A percentile compares a stretch with the other conserved stretches of the same genome.
phyloP scores from a whole-genome alignment of 2,797 vertebrate species.

The Morus bassanus region DNA sequence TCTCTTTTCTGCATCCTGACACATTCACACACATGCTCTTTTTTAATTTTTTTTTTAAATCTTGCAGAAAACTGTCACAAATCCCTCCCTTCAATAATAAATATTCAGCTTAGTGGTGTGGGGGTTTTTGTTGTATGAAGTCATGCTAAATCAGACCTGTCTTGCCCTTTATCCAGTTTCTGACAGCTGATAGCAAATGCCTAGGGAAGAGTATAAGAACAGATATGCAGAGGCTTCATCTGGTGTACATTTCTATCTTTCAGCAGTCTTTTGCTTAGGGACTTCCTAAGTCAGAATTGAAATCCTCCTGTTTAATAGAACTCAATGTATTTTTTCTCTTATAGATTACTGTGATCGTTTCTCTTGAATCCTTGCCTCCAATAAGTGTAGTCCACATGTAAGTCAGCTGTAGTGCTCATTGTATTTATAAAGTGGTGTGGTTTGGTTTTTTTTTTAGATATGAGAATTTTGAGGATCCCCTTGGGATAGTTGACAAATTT shows the following conservation, averaged over 20 bases:
- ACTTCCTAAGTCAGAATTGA: background rate
- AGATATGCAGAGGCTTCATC: background rate
- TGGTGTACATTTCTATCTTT: background rate
- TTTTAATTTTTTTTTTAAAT: background rate
- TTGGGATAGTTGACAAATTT: slow-evolving; percentile 92
- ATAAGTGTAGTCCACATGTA: background rate
- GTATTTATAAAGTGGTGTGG: background rate
- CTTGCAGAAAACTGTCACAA: background rate
- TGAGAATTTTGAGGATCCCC: slow-evolving; percentile 95
- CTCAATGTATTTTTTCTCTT: background rate
- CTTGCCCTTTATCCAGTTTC: background rate
- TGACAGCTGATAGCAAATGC: background rate
- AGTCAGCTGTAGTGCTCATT: background rate
- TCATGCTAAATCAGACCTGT: background rate
- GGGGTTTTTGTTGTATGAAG: background rate
- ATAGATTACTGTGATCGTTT: fast-evolving
- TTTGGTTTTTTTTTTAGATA: slow-evolving; percentile 82
- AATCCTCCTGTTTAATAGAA: background rate
- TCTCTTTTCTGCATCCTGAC: background rate
- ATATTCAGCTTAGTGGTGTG: background rate
- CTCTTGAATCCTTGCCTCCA: background rate
- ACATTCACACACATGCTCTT: background rate
- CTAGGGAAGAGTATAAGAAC: background rate
- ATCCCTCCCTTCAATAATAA: background rate
- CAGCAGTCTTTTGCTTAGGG: background rate